These are phyloP conservation scores for Endomychus coccineus DNA, from an alignment of 2,888 invertebrate species.

Conservation along the genomic window DNA sequence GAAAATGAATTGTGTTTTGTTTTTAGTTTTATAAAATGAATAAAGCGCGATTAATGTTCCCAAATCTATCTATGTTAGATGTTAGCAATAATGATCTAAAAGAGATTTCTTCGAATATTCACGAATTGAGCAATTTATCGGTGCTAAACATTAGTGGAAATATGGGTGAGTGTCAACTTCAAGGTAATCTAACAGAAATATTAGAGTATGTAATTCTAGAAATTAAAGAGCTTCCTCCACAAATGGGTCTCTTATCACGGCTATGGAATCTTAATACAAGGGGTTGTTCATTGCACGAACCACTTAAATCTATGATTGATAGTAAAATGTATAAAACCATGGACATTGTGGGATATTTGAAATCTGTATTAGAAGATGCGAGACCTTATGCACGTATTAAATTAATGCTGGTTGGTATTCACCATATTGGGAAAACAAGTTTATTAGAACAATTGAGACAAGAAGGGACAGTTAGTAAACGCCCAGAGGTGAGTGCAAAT, in stretches of 20 bases:
- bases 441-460: slow-evolving; percentile 79
- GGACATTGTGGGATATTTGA: slow-evolving; percentile 89
- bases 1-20: slow-evolving; percentile 11
- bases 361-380: slow-evolving; percentile 82
- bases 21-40: slow-evolving; percentile 29
- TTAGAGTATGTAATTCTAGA: slow-evolving; percentile 53
- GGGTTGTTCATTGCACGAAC: slow-evolving; percentile 83
- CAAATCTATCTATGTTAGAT: slow-evolving; percentile 90
- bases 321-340: slow-evolving; percentile 91
- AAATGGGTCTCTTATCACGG: slow-evolving; percentile 89
- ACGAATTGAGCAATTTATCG: slow-evolving; percentile 80
- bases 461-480: slow-evolving; percentile 71
- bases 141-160: slow-evolving; percentile 90
- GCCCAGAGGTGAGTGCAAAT: slow-evolving; percentile 50
- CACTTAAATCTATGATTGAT: slow-evolving; percentile 82
- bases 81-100: slow-evolving; percentile 79
- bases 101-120: slow-evolving; percentile 74
- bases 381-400: slow-evolving; percentile 92
- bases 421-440: slow-evolving; percentile 84
- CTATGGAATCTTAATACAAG: slow-evolving; percentile 93
- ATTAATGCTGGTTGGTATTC: slow-evolving; percentile 90
- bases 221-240: slow-evolving; percentile 82
- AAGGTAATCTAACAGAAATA: no score
- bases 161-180: no score
- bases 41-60: slow-evolving; percentile 74